A percentile compares a stretch with the other conserved stretches of the same genome.
These are phyloP conservation scores for Pseudochirops corinnae DNA, from an alignment of 2,797 vertebrate genomes.

Conservation along the genomic window DNA sequence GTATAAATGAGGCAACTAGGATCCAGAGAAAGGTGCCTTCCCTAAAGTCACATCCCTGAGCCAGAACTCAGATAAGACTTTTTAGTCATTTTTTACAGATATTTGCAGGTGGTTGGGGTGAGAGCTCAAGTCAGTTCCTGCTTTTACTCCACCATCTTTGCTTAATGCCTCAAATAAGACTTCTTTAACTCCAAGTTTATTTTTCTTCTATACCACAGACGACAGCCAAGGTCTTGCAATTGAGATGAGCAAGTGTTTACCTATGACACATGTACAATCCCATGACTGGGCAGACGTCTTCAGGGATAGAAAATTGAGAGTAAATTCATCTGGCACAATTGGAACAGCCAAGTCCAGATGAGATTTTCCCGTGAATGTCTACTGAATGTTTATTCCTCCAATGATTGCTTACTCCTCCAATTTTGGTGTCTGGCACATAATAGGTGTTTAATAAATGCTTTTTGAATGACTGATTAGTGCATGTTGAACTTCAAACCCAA, in stretches of 20 bases:
- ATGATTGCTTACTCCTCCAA: background rate
- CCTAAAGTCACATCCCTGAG: background rate
- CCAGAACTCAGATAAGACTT: background rate
- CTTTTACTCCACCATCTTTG: too few species aligned
- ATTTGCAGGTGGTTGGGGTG: too few species aligned
- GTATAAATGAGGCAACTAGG: too few species aligned
- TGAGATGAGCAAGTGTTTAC: background rate
- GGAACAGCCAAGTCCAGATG: background rate
- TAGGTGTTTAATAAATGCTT: background rate
- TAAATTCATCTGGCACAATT: background rate
- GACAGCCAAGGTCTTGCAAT: background rate
- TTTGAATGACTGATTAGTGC: background rate
- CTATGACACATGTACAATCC: background rate
- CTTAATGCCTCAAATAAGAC: background rate
- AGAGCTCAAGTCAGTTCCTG: too few species aligned
- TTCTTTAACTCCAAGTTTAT: background rate
- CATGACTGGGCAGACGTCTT: background rate
- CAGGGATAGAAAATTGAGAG: background rate
- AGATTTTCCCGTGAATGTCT: background rate
- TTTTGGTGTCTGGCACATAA: background rate
- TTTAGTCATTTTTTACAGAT: too few species aligned
- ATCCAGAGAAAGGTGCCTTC: background rate
- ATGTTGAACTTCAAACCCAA: background rate
- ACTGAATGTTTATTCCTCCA: background rate
- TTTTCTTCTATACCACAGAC: background rate